A percentile compares a stretch with the other conserved stretches of the same genome.
These are phyloP conservation scores for Dendrolimus kikuchii DNA, from an alignment of 1,140 invertebrate genomes.

Conservation along the genomic window DNA sequence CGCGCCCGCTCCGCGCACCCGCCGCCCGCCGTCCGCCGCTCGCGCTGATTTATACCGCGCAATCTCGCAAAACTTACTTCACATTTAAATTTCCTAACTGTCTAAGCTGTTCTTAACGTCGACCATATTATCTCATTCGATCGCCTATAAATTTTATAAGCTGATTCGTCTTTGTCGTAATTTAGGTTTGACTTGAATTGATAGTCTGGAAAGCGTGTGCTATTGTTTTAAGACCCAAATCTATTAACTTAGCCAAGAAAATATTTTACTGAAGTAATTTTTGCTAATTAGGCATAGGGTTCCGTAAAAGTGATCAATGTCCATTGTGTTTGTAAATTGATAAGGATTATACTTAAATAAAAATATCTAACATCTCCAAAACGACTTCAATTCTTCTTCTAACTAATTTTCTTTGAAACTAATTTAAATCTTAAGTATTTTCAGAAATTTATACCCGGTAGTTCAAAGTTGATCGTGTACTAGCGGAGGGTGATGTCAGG, in stretches of 20 bases:
- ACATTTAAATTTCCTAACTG: constrained; percentile 72
- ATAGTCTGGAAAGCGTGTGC: constrained; percentile 44
- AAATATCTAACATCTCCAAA: too few species aligned
- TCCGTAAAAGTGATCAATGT: too few species aligned
- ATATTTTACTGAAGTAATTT: background rate
- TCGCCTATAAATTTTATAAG: constrained; percentile 72
- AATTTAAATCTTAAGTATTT: too few species aligned
- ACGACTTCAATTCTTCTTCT: too few species aligned
- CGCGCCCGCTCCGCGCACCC: constrained; percentile 19
- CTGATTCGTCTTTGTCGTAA: constrained; percentile 62
- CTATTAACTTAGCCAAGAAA: constrained; percentile 15
- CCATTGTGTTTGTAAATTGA: too few species aligned
- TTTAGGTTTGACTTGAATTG: constrained; percentile 55
- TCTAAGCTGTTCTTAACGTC: constrained; percentile 69
- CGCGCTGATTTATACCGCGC: constrained; percentile 66
- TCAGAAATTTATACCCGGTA: too few species aligned
- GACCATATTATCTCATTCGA: constrained; percentile 71
- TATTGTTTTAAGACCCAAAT: constrained; percentile 34
- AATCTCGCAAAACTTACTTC: constrained; percentile 72
- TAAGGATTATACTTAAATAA: too few species aligned
- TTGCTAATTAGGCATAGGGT: background rate
- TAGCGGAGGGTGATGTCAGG: too few species aligned
- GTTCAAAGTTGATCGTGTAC: too few species aligned
- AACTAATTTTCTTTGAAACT: too few species aligned
- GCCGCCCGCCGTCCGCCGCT: constrained; percentile 23